Evolutionary conservation across 2,797 vertebrate genomes (phyloP).

Genomic region (Masticophis lateralis): DNA sequence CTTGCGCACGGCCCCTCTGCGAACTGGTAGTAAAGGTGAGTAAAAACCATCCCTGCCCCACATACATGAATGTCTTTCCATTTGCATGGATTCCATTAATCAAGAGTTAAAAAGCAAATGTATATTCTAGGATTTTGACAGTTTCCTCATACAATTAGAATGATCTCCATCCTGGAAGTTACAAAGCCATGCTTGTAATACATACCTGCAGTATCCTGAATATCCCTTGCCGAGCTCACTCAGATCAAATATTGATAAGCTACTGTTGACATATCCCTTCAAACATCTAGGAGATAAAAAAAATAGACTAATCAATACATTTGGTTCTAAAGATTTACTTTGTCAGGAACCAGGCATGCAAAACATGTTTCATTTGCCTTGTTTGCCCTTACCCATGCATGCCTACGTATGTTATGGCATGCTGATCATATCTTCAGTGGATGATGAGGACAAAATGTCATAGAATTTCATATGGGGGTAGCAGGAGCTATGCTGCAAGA

Average conservation of each 20-base stretch:
- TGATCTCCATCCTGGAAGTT: fast-evolving
- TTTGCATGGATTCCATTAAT: not conserved
- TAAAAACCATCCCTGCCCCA: no score
- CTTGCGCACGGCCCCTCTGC: no score
- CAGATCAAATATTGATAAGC: constrained; percentile 92
- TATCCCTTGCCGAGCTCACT: constrained; percentile 80
- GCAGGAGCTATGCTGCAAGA: constrained; percentile 1
- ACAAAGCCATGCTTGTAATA: not conserved
- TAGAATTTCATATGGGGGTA: constrained; percentile 5
- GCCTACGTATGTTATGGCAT: not conserved
- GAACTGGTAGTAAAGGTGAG: no score
- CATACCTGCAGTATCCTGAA: constrained; percentile 84
- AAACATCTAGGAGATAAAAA: constrained; percentile 81
- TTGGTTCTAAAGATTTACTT: not conserved
- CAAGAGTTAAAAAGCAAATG: not conserved
- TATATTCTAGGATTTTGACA: not conserved
- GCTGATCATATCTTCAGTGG: not conserved
- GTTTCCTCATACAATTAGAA: not conserved
- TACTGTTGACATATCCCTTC: constrained; percentile 94
- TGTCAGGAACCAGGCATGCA: not conserved
- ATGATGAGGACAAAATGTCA: constrained; percentile 7
- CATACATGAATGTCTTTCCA: not conserved
- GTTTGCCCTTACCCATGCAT: not conserved
- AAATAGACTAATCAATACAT: not conserved
- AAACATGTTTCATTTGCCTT: constrained; percentile 1